phyloP scores from a whole-genome alignment of 2,797 vertebrate genomes.

The Pyrocephalus nanus region DNA sequence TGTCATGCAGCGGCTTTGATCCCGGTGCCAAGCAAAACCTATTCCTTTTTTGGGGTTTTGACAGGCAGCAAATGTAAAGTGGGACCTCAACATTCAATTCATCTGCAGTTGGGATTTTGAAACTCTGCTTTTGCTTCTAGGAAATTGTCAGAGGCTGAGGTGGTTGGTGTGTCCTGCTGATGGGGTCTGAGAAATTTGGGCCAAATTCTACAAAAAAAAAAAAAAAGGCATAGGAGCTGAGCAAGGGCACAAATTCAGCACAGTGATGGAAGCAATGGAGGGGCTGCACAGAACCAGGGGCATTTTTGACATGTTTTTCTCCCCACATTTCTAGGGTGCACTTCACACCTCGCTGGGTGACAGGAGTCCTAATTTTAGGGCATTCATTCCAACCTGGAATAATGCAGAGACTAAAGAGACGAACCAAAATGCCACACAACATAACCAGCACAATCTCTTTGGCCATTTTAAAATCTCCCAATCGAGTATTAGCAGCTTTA shows the following conservation, averaged over 20 bases:
- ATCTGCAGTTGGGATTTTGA: neutral
- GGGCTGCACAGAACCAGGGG: neutral
- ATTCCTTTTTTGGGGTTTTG: neutral
- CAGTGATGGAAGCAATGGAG: neutral
- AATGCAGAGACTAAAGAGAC: neutral
- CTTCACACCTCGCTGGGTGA: neutral
- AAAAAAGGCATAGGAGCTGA: neutral
- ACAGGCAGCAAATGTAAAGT: neutral
- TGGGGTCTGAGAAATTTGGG: neutral
- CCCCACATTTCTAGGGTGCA: neutral
- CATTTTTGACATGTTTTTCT: neutral
- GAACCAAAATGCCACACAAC: neutral
- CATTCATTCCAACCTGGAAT: neutral
- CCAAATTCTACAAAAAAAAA: neutral
- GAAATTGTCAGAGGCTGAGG: neutral
- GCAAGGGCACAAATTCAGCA: neutral
- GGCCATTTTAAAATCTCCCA: neutral
- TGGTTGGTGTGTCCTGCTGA: neutral
- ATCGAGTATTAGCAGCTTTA: neutral
- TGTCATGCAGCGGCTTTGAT: neutral
- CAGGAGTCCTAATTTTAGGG: neutral
- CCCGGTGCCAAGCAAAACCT: neutral
- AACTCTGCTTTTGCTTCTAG: neutral
- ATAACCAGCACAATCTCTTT: neutral
- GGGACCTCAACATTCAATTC: neutral